Conservation (phyloP, 2,797 vertebrate genomes). For the Echiichthys vipera region DNA sequence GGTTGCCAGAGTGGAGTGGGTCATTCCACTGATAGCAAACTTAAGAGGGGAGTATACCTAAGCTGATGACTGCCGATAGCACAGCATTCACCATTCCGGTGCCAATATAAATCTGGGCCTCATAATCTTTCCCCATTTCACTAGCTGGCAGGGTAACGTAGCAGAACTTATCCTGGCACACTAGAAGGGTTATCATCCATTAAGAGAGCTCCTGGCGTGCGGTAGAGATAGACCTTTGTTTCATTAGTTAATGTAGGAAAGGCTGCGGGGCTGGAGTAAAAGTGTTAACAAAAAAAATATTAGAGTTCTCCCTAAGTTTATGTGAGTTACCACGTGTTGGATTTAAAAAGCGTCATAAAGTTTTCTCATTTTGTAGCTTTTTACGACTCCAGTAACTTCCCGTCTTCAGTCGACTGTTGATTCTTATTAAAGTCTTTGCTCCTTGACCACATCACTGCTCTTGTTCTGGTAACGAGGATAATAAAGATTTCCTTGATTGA, state of each 20-base stretch:
- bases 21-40: conserved; percentile 55
- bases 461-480: conserved; percentile 8
- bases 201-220: conserved; percentile 8
- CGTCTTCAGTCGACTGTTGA: background rate
- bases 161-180: conserved; percentile 50
- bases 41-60: conserved; percentile 30
- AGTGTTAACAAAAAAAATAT: conserved; percentile 23
- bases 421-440: conserved; percentile 11
- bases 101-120: conserved; percentile 56
- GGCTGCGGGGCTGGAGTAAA: conserved; percentile 30
- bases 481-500: conserved; percentile 13
- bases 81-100: conserved; percentile 34
- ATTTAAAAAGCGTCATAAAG: conserved; percentile 21
- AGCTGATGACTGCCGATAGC: conserved; percentile 63
- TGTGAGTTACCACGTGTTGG: background rate
- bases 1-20: conserved; percentile 35
- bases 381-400: conserved; percentile 1
- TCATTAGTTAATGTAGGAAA: conserved; percentile 48
- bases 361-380: conserved; percentile 10
- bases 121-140: conserved; percentile 52
- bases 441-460: conserved; percentile 1
- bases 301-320: background rate
- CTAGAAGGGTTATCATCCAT: conserved; percentile 45
- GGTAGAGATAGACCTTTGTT: conserved; percentile 17
- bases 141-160: conserved; percentile 44